phyloP scores from a whole-genome alignment of 2,888 invertebrate genomes.

The Gonocerus acuteangulatus region DNA sequence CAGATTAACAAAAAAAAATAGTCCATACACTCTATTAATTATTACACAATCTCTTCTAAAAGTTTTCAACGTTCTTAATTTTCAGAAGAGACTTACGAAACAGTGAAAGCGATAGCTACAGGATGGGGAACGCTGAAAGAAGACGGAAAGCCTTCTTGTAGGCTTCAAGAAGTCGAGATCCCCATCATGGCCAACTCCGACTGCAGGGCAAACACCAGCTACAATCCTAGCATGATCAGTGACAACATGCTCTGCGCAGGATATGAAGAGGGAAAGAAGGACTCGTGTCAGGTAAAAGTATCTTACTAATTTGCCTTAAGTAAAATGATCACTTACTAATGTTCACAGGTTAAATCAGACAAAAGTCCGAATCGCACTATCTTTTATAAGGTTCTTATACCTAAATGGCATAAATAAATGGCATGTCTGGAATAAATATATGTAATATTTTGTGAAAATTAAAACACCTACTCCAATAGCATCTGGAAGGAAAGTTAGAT shows the following conservation, averaged over 20 bases:
- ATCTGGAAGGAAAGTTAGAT: too few species aligned
- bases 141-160: slow-evolving; percentile 75
- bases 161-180: slow-evolving; percentile 77
- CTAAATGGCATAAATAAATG: too few species aligned
- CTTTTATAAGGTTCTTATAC: too few species aligned
- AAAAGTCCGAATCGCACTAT: too few species aligned
- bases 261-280: slow-evolving; percentile 64
- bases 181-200: slow-evolving; percentile 58
- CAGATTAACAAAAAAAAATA: too few species aligned
- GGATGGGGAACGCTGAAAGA: slow-evolving; percentile 86
- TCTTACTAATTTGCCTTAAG: neutral
- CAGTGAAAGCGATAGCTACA: slow-evolving; percentile 63
- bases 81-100: slow-evolving; percentile 61
- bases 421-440: too few species aligned
- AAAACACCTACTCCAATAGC: too few species aligned
- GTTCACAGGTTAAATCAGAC: too few species aligned
- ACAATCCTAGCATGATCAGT: slow-evolving; percentile 71
- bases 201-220: slow-evolving; percentile 65
- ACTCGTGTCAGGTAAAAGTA: slow-evolving; percentile 73
- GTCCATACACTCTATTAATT: too few species aligned
- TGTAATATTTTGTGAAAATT: too few species aligned
- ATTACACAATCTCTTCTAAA: too few species aligned
- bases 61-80: neutral
- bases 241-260: slow-evolving; percentile 86
- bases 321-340: neutral